Percentiles rank a stretch among this genome's conserved stretches.
Evolutionary conservation across 2,888 invertebrate species (phyloP).

Genomic region (Metacarcinus magister): DNA sequence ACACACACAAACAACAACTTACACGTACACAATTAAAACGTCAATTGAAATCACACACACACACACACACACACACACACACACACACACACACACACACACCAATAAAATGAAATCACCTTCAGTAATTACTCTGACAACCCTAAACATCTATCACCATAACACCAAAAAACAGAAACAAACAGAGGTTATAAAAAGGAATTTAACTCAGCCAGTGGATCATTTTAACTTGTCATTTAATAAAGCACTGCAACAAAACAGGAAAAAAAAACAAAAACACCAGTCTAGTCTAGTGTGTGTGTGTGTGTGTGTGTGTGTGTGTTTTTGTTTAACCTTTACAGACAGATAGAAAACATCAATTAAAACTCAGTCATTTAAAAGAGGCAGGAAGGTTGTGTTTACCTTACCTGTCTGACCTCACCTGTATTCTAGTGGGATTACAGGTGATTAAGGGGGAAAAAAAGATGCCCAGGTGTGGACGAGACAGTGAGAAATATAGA

Average conservation of each 20-base stretch:
- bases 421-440: neutral
- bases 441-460: neutral
- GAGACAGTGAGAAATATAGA: neutral
- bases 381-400: neutral
- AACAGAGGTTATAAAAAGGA: neutral
- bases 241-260: neutral
- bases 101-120: neutral
- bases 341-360: neutral
- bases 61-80: no score
- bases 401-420: slow-evolving; percentile 19
- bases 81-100: no score
- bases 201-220: neutral
- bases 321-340: neutral
- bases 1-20: no score
- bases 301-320: no score
- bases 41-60: no score
- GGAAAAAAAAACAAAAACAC: no score
- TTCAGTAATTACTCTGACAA: neutral
- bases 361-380: neutral
- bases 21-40: no score
- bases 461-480: neutral
- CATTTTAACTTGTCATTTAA: neutral
- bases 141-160: neutral
- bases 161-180: neutral
- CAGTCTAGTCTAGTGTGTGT: no score